Base-by-base conservation (phyloP, 2,797 vertebrate genomes). In the Odontamblyopus rebecca region DNA sequence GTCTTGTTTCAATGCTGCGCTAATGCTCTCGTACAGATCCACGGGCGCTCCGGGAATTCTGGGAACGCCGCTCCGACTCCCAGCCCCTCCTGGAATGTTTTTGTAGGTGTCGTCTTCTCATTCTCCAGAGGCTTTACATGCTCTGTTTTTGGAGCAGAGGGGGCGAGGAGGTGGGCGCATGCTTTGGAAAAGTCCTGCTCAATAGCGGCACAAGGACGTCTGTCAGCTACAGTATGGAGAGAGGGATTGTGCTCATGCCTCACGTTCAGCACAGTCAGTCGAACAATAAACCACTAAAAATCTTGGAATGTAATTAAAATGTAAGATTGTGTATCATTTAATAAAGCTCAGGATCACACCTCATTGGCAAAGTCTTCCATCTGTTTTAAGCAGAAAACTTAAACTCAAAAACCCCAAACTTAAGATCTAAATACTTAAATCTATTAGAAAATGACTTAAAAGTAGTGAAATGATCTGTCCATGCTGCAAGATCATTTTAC, bases 91-190 rank as follows among this genome's bases (percentile, higher is more conserved):
- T 81, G 86, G 89, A 90, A 90, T 91, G 90, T 91, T 93, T 93
- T 91, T 89, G 85, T 83, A 86, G 89, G 90, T 93, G 90, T 92
- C 92, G 79, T 91, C 91, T 91, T 89, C 80, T 83, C 90, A 90
- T 90, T 88, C 81, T 89, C 81, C 83, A 73, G 44, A 77, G 86
- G 79, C 75, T 88, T 77, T 85, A 78, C 73, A 82, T 18, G 60
- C n/a, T 35, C 19, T 41, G 61, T 41, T 41, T 63, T 35, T 44
- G 61, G 32, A 38, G 32, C 32, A 76, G 80, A 77, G 80, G 69
- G 67, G 79, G 78, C 85, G 75, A 81, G 78, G 67, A 69, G 56
- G 27, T 4, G 9, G 56, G n/a, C 2, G 26, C 60, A n/a, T 8
- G 16, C 30, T 63, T 63, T 41, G 19, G 62, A 64, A 41, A 19